These are phyloP conservation scores for Cephus sareptanus DNA, from an alignment of 2,888 invertebrate genomes.

Conservation along the genomic window DNA sequence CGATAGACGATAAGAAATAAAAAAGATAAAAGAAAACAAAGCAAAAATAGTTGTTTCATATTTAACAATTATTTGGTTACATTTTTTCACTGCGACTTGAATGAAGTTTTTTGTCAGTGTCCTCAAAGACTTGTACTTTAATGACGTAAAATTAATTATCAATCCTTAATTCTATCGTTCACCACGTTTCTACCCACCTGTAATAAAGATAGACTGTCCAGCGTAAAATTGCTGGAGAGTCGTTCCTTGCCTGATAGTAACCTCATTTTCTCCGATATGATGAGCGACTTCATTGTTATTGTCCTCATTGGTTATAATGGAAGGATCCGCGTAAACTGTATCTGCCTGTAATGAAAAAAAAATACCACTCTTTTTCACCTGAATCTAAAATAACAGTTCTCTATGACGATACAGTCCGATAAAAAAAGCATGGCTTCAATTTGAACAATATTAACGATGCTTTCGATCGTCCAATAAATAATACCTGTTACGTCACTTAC, in stretches of 20 bases:
- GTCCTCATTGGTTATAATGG: conserved; percentile 33
- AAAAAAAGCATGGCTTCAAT: neutral
- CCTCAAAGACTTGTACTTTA: neutral
- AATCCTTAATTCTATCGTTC: neutral
- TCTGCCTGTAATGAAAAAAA: conserved; percentile 29
- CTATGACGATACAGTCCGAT: neutral
- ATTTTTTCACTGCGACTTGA: conserved; percentile 9
- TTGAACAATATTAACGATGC: neutral
- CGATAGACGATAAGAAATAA: no score
- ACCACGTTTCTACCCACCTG: conserved; percentile 39
- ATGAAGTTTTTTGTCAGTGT: neutral
- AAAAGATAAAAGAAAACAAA: conserved; percentile 3
- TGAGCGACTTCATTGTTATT: conserved; percentile 45
- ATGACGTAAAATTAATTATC: neutral
- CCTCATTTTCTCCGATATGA: conserved; percentile 30
- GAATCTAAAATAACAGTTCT: neutral
- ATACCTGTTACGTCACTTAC: neutral
- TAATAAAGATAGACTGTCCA: conserved; percentile 53
- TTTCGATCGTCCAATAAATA: neutral
- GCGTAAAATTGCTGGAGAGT: conserved; percentile 58
- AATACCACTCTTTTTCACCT: neutral
- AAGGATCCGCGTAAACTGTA: conserved; percentile 30
- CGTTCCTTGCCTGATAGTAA: conserved; percentile 45
- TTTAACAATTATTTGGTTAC: conserved; percentile 12
- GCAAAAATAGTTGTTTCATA: conserved; percentile 16